A percentile compares a stretch with the other conserved stretches of the same genome.
These are phyloP conservation scores for Papilio gigon DNA, from an alignment of 2,888 invertebrate species.

Conservation along the genomic window DNA sequence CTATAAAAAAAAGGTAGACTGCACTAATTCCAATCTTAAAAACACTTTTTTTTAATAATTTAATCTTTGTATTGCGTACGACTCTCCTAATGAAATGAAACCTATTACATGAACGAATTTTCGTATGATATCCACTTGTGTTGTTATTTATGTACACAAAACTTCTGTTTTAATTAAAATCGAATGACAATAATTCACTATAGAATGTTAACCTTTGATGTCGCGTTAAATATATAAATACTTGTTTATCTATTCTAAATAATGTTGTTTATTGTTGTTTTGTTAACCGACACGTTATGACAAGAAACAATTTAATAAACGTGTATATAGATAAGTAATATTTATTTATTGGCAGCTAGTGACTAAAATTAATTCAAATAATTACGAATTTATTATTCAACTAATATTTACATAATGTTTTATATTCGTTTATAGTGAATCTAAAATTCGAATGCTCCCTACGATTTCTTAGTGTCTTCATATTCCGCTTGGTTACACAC, in stretches of 20 bases:
- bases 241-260: background rate
- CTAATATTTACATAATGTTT: background rate
- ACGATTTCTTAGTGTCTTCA: background rate
- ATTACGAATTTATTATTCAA: background rate
- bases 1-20: background rate
- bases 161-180: no score
- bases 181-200: background rate
- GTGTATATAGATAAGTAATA: background rate
- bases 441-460: background rate
- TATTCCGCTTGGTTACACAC: constrained; percentile 12
- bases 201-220: background rate
- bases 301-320: background rate
- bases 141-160: background rate
- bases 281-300: background rate
- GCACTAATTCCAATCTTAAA: background rate
- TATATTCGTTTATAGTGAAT: background rate
- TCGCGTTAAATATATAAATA: background rate
- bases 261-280: background rate
- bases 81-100: no score
- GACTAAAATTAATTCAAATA: background rate
- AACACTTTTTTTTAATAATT: background rate
- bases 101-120: no score
- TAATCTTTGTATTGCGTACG: background rate
- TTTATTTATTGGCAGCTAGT: background rate
- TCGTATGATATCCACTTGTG: background rate